Base-by-base conservation (phyloP, 2,797 vertebrate species). In the Enteromius afrohamiltoni region DNA sequence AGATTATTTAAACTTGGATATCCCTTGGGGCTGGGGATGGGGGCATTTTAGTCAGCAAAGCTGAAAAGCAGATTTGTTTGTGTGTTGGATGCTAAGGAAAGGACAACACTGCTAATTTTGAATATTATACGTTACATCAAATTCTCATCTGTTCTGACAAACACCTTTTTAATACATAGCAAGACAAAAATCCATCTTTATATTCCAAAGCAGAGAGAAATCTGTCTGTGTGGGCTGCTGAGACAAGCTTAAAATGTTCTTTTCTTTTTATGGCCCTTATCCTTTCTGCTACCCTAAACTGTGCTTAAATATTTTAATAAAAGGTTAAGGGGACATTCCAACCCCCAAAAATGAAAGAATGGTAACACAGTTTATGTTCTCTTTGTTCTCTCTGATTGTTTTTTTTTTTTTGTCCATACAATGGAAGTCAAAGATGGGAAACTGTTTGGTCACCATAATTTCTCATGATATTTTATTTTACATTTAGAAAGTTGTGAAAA, bases 1-100 rank as follows among this genome's bases (percentile, higher is more conserved):
- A 79, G 80, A 86, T 85, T 77, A 82, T 82, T 81, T 86, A 82
- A 70, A 68, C 45, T 29, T n/a, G 37, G 68, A 78, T 83, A 82
- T 85, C 80, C 76, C 64, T 71, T 42, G 77, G 55, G 40, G 47
- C 45, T 19, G 77, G 17, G 74, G 40, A 13, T 13, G 19, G 49
- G 37, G 73, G 23, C 34, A 55, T 83, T 86, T 78, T 65, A 77
- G 75, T 87, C 40, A 40, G 76, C 77, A 77, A 79, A 80, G 55
- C 64, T 79, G 68, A 77, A 81, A 83, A 81, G 77, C 62, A 65
- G 31, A 78, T 85, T 65, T 80, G 83, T 53, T 65, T 81, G 62
- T 68, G 70, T 16, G 71, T 80, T 29, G 58, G 13, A 65, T 77
- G 14, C 8, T 42, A 82, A 79, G 23, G 65, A 49, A 75, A 58